Conservation (phyloP, 2,113 vertebrate species). For the Arothron firmamentum region DNA sequence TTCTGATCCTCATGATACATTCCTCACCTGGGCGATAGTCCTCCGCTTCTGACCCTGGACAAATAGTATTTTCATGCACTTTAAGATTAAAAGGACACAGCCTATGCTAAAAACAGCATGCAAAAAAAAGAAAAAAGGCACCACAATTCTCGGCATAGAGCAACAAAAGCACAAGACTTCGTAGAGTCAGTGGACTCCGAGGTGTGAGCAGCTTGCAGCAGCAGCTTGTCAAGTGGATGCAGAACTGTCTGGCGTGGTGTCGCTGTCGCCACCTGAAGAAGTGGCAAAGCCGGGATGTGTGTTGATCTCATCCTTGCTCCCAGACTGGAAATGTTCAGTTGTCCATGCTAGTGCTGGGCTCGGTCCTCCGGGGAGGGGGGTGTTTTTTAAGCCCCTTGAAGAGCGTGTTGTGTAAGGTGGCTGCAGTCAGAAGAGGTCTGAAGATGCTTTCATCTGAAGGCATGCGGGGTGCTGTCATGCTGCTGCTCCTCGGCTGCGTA, state of each 20-base stretch:
- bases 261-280: background rate
- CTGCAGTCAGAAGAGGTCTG: conserved; percentile 10
- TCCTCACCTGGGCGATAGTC: conserved; percentile 68
- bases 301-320: conserved; percentile 6
- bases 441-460: conserved; percentile 20
- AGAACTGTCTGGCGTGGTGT: background rate
- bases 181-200: background rate
- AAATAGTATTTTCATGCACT: conserved; percentile 5
- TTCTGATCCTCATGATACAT: conserved; percentile 67
- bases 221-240: background rate
- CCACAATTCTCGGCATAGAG: background rate
- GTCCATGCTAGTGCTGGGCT: conserved; percentile 16
- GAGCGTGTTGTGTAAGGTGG: background rate
- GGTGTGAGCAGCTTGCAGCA: background rate
- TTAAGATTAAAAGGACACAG: background rate
- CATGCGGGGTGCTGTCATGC: conserved; percentile 53
- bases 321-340: conserved; percentile 19
- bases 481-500: conserved; percentile 64
- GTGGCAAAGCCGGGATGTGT: background rate
- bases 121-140: too few species aligned
- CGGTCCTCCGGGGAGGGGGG: conserved; percentile 11
- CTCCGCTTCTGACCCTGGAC: conserved; percentile 26
- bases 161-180: background rate
- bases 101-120: too few species aligned
- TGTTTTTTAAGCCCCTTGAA: conserved; percentile 12